Base-by-base conservation (phyloP, 2,797 vertebrate species). In the Sitta carolinensis region DNA sequence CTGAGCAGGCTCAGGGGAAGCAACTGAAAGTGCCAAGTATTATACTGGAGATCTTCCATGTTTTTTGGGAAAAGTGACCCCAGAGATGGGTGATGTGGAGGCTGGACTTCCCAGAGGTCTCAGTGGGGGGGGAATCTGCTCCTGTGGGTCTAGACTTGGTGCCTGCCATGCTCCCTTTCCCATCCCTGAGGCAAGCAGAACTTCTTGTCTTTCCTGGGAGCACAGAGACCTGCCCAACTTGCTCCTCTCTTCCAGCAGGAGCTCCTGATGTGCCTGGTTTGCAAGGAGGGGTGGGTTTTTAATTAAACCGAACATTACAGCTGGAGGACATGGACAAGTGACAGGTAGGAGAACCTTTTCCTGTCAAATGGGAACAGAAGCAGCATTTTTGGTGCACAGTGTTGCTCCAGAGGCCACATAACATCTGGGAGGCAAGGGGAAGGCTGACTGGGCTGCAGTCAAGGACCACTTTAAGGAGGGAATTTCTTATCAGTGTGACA, bases 71-170 rank as follows among this genome's bases (percentile, higher is more conserved):
- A 32, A 80, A 51, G 10, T 73, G 52, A 30, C 4, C 42, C 32
- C 47, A 9, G 36, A 62, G 19, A 30, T 43, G 14, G 6, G 15
- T 57, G 38, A 2, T 26, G 9, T 16, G 11, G 38, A 54, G 50
- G 4, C 22, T 84, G 80, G 25, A 7, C 48, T 77, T 43, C 15
- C 26, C 7, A 3, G 29, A 21, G n/a, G 45, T 6, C 11, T 38
- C 1, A 0, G 1, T 16, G 23, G 16, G 0, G 3, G 16, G 9
- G 9, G 13, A 4, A 36, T 40, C 69, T 64, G 34, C 38, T 63
- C 25, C 40, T 2, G 3, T 22, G 12, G 17, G 4, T 34, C 21
- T 0, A 2, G 7, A 10, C 25, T 62, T 22, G 20, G 45, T 70
- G 11, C 26, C 17, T 75, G 42, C 50, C 0, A 0, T 30, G 30